A percentile compares a stretch with the other conserved stretches of the same genome.
Conservation (phyloP, 2,797 vertebrate genomes). For the Prionace glauca region DNA sequence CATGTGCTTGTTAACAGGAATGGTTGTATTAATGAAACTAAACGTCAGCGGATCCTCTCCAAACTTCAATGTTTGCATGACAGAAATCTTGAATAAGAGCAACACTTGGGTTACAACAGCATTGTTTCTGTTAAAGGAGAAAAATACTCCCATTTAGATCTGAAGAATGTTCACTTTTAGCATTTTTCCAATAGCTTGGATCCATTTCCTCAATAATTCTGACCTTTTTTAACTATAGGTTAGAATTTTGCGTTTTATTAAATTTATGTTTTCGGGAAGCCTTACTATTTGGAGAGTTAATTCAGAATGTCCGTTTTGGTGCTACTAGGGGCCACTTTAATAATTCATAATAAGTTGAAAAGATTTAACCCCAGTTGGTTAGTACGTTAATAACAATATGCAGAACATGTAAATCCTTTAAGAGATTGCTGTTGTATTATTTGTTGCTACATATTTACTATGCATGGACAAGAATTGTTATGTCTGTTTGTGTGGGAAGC, state of each 20-base stretch:
- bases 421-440: neutral
- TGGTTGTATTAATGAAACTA: constrained; percentile 1
- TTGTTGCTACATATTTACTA: too few species aligned
- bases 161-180: neutral
- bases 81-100: neutral
- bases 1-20: constrained; percentile 1
- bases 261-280: neutral
- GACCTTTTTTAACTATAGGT: neutral
- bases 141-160: neutral
- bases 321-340: neutral
- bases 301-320: neutral
- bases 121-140: neutral
- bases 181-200: neutral
- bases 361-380: neutral
- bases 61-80: neutral
- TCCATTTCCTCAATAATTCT: neutral
- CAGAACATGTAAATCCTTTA: neutral
- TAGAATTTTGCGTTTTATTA: neutral
- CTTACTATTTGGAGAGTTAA: neutral
- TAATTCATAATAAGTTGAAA: neutral
- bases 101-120: neutral
- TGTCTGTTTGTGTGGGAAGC: neutral
- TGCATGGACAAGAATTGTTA: neutral
- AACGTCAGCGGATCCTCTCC: neutral
- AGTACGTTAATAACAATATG: neutral